A percentile compares a stretch with the other conserved stretches of the same genome.
phyloP scores from a whole-genome alignment of 2,797 vertebrate genomes.

The Fundulus diaphanus region DNA sequence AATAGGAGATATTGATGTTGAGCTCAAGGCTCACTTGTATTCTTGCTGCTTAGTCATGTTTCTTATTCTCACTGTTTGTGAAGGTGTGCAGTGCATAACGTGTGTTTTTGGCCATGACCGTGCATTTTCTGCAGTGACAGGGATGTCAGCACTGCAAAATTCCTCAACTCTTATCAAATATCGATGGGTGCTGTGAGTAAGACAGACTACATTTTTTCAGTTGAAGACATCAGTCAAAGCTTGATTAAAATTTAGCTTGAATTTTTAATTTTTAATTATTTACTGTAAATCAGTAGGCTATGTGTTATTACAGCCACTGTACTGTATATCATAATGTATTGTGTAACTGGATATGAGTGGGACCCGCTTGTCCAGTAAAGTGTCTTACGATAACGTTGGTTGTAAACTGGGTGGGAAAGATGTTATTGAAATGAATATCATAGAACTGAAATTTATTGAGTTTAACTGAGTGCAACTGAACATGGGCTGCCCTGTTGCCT shows the following conservation, averaged over 20 bases:
- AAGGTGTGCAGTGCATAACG: constrained; percentile 13
- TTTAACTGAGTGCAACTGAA: neutral
- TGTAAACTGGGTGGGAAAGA: neutral
- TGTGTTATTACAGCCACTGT: neutral
- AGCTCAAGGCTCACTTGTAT: constrained; percentile 59
- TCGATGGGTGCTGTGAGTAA: neutral
- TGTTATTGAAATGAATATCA: neutral
- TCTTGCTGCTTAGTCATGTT: constrained; percentile 49
- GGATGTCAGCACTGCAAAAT: constrained; percentile 12
- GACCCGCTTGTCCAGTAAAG: no score
- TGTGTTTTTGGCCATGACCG: constrained; percentile 1
- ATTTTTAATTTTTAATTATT: neutral
- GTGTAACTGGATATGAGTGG: neutral
- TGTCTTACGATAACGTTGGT: no score
- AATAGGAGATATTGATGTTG: constrained; percentile 68
- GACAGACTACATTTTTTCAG: neutral
- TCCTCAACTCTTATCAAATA: neutral
- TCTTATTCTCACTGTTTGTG: constrained; percentile 27
- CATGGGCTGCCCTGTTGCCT: neutral
- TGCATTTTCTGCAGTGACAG: constrained; percentile 17
- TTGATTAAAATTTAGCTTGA: neutral
- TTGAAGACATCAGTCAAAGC: neutral
- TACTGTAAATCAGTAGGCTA: neutral
- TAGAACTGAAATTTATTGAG: neutral
- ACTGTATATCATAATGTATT: neutral